Conservation (phyloP, 2,113 vertebrate genomes). For the Ia io region DNA sequence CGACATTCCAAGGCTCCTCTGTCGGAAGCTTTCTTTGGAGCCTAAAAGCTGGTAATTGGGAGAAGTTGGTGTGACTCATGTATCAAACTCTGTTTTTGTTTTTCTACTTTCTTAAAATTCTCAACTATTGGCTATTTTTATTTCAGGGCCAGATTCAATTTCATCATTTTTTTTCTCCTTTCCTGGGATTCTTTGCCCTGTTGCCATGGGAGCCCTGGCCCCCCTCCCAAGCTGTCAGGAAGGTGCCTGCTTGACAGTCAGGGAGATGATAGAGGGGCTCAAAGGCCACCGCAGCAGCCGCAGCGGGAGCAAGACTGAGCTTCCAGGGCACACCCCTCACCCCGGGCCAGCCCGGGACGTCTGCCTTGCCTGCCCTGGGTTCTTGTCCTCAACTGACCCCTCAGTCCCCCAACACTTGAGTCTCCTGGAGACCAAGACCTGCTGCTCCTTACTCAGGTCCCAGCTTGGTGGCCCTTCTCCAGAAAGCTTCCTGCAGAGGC, state of each 20-base stretch:
- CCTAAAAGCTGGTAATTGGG: neutral
- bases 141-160: conserved; percentile 30
- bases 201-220: neutral
- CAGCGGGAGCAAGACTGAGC: neutral
- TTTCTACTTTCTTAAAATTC: conserved; percentile 62
- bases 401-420: neutral
- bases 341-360: neutral
- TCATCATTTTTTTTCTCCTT: conserved; percentile 20
- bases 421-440: neutral
- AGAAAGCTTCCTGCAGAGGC: neutral
- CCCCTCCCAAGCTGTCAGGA: neutral
- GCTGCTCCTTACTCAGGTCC: neutral
- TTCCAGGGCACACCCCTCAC: neutral
- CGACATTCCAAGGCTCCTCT: neutral
- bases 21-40: conserved; percentile 19
- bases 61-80: conserved; percentile 26
- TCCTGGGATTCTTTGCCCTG: neutral
- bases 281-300: accelerated
- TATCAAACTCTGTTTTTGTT: neutral
- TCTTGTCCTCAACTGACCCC: neutral
- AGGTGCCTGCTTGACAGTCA: neutral
- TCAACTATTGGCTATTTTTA: conserved; percentile 11
- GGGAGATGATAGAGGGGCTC: neutral
- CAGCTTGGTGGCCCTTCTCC: neutral
- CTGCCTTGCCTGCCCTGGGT: neutral